Evolutionary conservation across 1,140 invertebrate genomes (phyloP).

Genomic region (Globodera rostochiensis): DNA sequence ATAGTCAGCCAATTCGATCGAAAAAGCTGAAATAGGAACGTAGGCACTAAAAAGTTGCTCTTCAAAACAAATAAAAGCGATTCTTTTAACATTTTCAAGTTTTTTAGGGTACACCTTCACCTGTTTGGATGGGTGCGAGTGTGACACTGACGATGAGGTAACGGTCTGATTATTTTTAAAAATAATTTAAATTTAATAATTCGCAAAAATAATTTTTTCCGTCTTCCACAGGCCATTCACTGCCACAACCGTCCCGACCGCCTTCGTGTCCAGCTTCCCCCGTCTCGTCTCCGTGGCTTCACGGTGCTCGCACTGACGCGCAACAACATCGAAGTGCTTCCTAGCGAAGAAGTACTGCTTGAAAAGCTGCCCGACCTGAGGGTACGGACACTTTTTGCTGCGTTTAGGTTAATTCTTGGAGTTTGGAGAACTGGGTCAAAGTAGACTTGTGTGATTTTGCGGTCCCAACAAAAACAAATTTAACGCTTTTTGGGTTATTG

Average conservation of each 20-base stretch:
- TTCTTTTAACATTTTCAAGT: too few species aligned
- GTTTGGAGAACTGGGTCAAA: too few species aligned
- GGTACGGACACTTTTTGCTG: constrained; percentile 28
- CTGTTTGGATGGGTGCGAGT: constrained; percentile 45
- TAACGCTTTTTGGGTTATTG: too few species aligned
- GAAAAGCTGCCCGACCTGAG: constrained; percentile 51
- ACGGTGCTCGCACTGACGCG: constrained; percentile 46
- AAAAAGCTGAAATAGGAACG: too few species aligned
- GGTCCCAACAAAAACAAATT: too few species aligned
- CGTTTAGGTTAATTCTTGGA: background rate
- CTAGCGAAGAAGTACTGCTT: constrained; percentile 40
- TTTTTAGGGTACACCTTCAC: constrained; percentile 43
- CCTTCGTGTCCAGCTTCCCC: constrained; percentile 31
- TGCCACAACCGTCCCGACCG: constrained; percentile 47
- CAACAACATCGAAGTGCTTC: constrained; percentile 46
- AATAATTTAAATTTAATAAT: too few species aligned
- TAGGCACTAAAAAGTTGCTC: too few species aligned
- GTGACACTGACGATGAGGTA: constrained; percentile 53
- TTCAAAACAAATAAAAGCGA: too few species aligned
- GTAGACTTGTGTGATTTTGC: too few species aligned
- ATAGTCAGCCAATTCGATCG: too few species aligned
- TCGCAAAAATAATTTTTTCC: background rate
- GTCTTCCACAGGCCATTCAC: constrained; percentile 28
- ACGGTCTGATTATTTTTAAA: background rate
- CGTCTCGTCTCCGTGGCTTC: constrained; percentile 44